Percentiles rank a stretch among this genome's conserved stretches.
Conservation (phyloP, 2,113 vertebrate species). For the Cottus gobio region DNA sequence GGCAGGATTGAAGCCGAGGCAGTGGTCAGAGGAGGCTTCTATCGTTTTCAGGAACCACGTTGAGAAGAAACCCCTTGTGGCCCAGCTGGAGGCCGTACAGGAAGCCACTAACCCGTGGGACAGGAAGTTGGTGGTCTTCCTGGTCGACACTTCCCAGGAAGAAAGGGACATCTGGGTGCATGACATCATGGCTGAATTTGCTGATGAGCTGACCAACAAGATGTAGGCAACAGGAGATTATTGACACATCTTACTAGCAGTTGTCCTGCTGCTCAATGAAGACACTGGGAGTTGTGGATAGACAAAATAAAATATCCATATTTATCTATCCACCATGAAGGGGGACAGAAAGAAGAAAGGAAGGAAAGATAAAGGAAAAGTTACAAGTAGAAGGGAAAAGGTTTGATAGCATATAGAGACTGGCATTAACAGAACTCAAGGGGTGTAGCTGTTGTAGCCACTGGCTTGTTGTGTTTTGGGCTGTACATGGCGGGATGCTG, state of each 20-base stretch:
- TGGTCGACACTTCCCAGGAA: constrained; percentile 94
- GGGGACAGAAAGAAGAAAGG: background rate
- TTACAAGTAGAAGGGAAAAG: background rate
- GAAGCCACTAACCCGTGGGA: constrained; percentile 90
- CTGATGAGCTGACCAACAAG: constrained; percentile 79
- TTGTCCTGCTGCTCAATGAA: constrained; percentile 4
- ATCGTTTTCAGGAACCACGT: constrained; percentile 97
- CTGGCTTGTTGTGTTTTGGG: constrained; percentile 34
- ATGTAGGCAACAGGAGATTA: constrained; percentile 31
- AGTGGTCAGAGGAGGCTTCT: constrained; percentile 96
- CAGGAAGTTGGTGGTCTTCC: constrained; percentile 89
- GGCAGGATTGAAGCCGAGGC: constrained; percentile 89
- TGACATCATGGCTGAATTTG: constrained; percentile 94
- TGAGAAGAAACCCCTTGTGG: constrained; percentile 96
- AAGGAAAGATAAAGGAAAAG: constrained; percentile 1
- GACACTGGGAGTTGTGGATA: constrained; percentile 14
- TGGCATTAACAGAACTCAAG: constrained; percentile 1
- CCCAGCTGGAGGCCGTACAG: constrained; percentile 88
- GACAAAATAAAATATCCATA: constrained; percentile 21
- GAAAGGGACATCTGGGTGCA: constrained; percentile 96
- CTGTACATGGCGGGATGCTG: constrained; percentile 35
- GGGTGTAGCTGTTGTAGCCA: constrained; percentile 10
- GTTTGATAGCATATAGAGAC: constrained; percentile 20
- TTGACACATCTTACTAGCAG: background rate
- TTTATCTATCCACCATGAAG: constrained; percentile 32